These are phyloP conservation scores for Lysiphlebus fabarum DNA, from an alignment of 1,140 invertebrate genomes.

Conservation along the genomic window DNA sequence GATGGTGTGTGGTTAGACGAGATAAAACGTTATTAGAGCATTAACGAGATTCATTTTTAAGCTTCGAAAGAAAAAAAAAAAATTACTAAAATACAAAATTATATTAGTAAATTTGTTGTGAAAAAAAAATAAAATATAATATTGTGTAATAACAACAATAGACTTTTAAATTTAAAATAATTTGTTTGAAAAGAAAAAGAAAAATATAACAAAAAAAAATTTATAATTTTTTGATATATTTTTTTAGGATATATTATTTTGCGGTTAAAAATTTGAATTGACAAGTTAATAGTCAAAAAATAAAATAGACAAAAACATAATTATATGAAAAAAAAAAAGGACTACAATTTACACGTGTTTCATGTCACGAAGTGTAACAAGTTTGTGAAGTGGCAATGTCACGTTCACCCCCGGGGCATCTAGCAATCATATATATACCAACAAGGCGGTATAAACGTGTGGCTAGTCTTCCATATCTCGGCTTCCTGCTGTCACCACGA, in stretches of 20 bases:
- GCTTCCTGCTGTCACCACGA: constrained; percentile 20
- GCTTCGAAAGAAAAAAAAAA: no score
- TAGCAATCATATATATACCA: background rate
- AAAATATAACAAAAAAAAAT: background rate
- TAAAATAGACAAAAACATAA: background rate
- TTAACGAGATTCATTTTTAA: no score
- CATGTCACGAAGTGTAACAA: constrained; percentile 21
- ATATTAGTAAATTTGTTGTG: no score
- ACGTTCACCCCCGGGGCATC: constrained; percentile 23
- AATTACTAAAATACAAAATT: no score
- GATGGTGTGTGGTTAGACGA: constrained; percentile 1
- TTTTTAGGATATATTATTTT: background rate
- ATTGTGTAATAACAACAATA: constrained; percentile 1
- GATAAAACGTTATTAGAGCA: constrained; percentile 11
- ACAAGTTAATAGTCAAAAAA: no score
- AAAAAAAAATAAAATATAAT: constrained; percentile 1
- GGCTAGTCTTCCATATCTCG: constrained; percentile 21
- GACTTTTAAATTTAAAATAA: background rate
- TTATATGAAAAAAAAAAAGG: background rate
- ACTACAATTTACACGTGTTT: constrained; percentile 13
- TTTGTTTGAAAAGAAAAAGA: background rate
- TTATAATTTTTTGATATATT: background rate
- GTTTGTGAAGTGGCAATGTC: constrained; percentile 26
- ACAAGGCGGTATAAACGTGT: constrained; percentile 8
- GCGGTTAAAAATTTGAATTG: no score